Percentiles rank a stretch among this genome's conserved stretches.
Conservation (phyloP, 2,797 vertebrate species). For the Chelon labrosus region DNA sequence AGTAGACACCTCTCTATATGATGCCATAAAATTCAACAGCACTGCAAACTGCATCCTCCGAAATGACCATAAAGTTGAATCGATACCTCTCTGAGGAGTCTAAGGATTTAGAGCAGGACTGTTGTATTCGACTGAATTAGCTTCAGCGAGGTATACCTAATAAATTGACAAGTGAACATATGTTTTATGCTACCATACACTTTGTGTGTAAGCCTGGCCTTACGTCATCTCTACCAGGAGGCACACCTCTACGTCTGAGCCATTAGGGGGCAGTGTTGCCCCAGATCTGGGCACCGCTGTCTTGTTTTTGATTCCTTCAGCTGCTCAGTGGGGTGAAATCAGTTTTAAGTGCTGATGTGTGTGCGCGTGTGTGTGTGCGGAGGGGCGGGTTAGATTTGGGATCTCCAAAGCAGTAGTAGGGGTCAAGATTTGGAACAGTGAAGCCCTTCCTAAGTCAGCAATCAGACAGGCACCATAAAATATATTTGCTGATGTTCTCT, state of each 20-base stretch:
- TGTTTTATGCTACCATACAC: slow-evolving; percentile 16
- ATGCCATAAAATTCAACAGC: background rate
- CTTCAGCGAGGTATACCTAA: background rate
- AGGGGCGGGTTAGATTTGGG: slow-evolving; percentile 57
- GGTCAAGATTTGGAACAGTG: slow-evolving; percentile 64
- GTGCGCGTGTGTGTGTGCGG: too few relatives aligned
- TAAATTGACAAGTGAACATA: background rate
- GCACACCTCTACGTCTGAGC: slow-evolving; percentile 47
- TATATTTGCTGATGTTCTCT: slow-evolving; percentile 44
- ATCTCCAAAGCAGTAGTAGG: slow-evolving; percentile 56
- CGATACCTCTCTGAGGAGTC: background rate
- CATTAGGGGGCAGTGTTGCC: slow-evolving; percentile 84
- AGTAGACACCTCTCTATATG: background rate
- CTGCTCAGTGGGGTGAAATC: slow-evolving; percentile 55
- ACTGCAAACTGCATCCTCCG: background rate
- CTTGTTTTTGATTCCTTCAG: slow-evolving; percentile 8
- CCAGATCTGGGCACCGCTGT: slow-evolving; percentile 58
- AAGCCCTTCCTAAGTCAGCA: slow-evolving; percentile 58
- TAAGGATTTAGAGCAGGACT: background rate
- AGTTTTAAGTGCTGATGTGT: slow-evolving; percentile 67
- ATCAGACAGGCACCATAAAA: slow-evolving; percentile 60
- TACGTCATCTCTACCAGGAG: slow-evolving; percentile 58
- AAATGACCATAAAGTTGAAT: background rate
- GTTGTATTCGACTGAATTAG: background rate
- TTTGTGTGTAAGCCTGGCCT: slow-evolving; percentile 62